Evolutionary conservation across 2,888 invertebrate genomes (phyloP), one percentile per base, ranked within the genome.

Genomic region (Tetranychus piercei): DNA sequence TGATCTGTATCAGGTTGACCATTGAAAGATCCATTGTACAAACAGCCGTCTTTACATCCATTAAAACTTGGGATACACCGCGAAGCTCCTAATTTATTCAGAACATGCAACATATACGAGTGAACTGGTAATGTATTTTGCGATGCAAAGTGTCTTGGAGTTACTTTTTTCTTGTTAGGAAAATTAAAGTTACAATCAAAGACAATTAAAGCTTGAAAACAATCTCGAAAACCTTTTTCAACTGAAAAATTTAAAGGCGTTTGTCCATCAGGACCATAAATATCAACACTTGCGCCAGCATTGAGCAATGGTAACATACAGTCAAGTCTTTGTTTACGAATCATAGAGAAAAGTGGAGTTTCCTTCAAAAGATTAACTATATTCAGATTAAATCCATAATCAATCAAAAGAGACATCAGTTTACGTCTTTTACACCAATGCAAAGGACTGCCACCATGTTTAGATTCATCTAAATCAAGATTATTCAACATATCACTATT

Each of bases 221-320:
- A 75, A 23, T 81, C 80, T 44, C 80, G 34, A 22, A 76, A 75
- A n/a, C 69, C 66, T 43, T 22, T 22, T 80, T 79, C 78, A 5
- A 76, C 87, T 2, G 93, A 92, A 70, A 92, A 87, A 86, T 94
- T 93, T 75, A 96, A 84, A 0, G 95, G 91, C 0, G 93, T 91
- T 78, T 89, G 86, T 0, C 89, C 88, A 78, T 90, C 88, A 78
- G 91, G 91, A 83, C 93, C 93, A 6, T 9, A 9, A 15, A 70
- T 34, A 9, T 71, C 71, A 11, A 67, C 23, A 20, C 73, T 64
- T 43, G 75, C 75, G 15, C 34, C 73, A 8, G 55, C 23, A 66
- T 70, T 71, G n/a, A 77, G 69, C 23, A 76, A 66, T 67, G 71
- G 43, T 18, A 77, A 66, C 44, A 76, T 18, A 55, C 76, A 75